Conservation (phyloP, 1,140 invertebrate genomes). For the Trachymyrmex septentrionalis region DNA sequence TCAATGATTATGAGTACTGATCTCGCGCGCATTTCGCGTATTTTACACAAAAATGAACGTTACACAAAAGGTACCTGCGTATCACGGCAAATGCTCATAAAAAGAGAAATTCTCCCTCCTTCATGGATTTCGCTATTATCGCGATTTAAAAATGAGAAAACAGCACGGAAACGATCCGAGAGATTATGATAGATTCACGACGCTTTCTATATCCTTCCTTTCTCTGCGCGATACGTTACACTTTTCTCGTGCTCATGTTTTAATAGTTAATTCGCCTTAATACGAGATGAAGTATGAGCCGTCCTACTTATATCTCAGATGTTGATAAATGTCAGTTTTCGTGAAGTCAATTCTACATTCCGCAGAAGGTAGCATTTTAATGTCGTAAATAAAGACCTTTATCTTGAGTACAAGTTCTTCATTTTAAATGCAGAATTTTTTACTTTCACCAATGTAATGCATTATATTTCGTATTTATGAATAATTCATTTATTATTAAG, state of each 20-base stretch:
- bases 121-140: conserved; percentile 62
- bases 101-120: conserved; percentile 62
- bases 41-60: conserved; percentile 32
- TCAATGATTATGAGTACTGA: not conserved
- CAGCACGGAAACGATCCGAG: conserved; percentile 57
- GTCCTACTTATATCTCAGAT: conserved; percentile 42
- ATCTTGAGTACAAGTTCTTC: not conserved
- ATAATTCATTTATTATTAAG: not conserved
- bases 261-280: conserved; percentile 44
- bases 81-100: conserved; percentile 46
- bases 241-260: conserved; percentile 56
- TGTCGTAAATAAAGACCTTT: not conserved
- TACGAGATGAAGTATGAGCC: conserved; percentile 41
- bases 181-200: conserved; percentile 60
- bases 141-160: conserved; percentile 70
- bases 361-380: not conserved
- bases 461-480: not conserved
- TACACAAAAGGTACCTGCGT: conserved; percentile 16
- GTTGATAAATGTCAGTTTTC: conserved; percentile 36
- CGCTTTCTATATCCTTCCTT: conserved; percentile 72
- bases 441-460: not conserved
- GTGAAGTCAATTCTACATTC: not conserved
- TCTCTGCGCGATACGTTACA: conserved; percentile 59
- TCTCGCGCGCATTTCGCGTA: not conserved
- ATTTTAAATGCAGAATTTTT: not conserved